These are phyloP conservation scores for Syrmaticus mikado DNA, from an alignment of 2,113 vertebrate genomes.

Conservation along the genomic window DNA sequence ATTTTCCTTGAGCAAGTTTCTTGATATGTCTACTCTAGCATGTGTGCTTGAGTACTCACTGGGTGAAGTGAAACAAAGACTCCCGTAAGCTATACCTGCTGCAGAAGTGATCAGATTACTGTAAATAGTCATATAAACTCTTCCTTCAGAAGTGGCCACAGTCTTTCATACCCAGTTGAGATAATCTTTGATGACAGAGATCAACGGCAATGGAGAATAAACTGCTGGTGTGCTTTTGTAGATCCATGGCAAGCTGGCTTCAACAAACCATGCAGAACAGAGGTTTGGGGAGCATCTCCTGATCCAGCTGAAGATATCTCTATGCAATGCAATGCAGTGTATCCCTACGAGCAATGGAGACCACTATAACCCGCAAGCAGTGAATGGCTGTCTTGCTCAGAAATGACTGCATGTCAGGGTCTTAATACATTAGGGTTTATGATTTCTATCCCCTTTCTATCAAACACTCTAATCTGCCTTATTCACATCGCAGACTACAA, in stretches of 20 bases:
- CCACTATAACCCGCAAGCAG: accelerated
- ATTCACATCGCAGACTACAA: not conserved
- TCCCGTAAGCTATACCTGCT: not conserved
- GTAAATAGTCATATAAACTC: not conserved
- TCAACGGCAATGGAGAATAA: not conserved
- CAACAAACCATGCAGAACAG: not conserved
- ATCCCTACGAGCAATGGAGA: not conserved
- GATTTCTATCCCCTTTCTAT: not conserved
- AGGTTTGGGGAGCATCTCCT: not conserved
- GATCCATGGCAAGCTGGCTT: not conserved
- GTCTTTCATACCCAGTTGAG: not conserved
- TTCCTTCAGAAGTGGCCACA: not conserved
- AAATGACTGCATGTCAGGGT: not conserved
- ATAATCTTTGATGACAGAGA: not conserved
- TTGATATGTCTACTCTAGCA: not conserved
- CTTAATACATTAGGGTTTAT: accelerated
- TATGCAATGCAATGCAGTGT: not conserved
- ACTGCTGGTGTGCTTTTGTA: not conserved
- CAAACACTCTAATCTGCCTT: not conserved
- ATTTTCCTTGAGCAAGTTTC: not conserved
- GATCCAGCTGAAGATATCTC: not conserved
- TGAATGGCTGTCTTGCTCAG: not conserved
- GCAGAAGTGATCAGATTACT: not conserved
- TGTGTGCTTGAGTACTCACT: not conserved
- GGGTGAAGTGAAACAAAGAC: not conserved